These are phyloP conservation scores for Tuta absoluta DNA, from an alignment of 2,888 invertebrate genomes.

Conservation along the genomic window DNA sequence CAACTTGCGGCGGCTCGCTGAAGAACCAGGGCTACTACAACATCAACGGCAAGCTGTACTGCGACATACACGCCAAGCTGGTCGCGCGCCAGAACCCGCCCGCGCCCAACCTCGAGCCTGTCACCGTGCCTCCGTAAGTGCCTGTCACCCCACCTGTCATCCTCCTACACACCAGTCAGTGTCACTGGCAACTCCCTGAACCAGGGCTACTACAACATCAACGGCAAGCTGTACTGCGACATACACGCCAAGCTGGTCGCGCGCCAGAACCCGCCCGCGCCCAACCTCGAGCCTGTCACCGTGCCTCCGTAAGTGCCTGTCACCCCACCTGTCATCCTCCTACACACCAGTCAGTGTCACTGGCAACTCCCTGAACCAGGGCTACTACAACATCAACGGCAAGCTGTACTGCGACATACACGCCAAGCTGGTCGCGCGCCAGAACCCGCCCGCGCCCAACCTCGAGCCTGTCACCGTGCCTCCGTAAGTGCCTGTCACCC, in stretches of 20 bases:
- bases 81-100: constrained; percentile 92
- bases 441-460: constrained; percentile 88
- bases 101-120: constrained; percentile 87
- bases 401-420: constrained; percentile 98
- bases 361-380: constrained; percentile 96
- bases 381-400: constrained; percentile 97
- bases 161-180: too few relatives aligned
- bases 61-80: constrained; percentile 96
- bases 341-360: too few relatives aligned
- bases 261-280: constrained; percentile 88
- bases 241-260: constrained; percentile 96
- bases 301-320: constrained; percentile 89
- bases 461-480: constrained; percentile 90
- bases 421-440: constrained; percentile 92
- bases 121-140: constrained; percentile 92
- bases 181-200: constrained; percentile 96
- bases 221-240: constrained; percentile 98
- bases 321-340: too few relatives aligned
- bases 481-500: constrained; percentile 89
- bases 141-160: too few relatives aligned
- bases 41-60: constrained; percentile 97
- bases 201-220: constrained; percentile 98
- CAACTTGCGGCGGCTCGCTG: constrained; percentile 95
- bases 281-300: constrained; percentile 89
- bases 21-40: constrained; percentile 99